Evolutionary conservation across 30 jellyfish, hydroid and myxozoan species (phyloP).

Genomic region (Pseudorhiza aurosa): DNA sequence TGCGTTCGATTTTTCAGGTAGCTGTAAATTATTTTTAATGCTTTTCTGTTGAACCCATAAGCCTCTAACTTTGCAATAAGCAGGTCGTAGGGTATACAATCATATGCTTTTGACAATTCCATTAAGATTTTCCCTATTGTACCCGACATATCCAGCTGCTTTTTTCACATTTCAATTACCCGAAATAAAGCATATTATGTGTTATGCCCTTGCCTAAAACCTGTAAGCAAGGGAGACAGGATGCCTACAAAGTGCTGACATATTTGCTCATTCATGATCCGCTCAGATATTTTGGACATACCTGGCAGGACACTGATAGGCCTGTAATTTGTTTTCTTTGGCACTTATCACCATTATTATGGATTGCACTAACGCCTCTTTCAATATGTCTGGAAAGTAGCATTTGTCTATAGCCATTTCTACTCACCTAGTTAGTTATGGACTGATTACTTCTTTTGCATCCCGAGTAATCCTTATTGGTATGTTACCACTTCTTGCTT

Average conservation of each 20-base stretch:
- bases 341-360: too few relatives aligned
- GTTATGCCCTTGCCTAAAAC: neutral
- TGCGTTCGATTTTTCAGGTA: constrained; percentile 30
- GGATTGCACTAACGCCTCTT: too few relatives aligned
- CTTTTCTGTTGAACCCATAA: constrained; percentile 4
- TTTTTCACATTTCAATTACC: neutral
- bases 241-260: neutral
- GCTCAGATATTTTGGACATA: neutral
- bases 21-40: neutral
- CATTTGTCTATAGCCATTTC: constrained; percentile 1
- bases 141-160: neutral
- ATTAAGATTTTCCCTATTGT: neutral
- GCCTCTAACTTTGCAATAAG: constrained; percentile 13
- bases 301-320: neutral
- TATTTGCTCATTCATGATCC: neutral
- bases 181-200: too few relatives aligned
- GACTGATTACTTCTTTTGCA: constrained; percentile 39
- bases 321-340: neutral
- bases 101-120: neutral
- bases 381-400: constrained; percentile 13
- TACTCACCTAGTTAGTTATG: constrained; percentile 2
- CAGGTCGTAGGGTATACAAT: neutral
- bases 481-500: constrained; percentile 2
- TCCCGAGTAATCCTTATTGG: constrained; percentile 17
- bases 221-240: neutral